These are phyloP conservation scores for Anoplolepis gracilipes DNA, from an alignment of 1,140 invertebrate genomes.

Conservation along the genomic window DNA sequence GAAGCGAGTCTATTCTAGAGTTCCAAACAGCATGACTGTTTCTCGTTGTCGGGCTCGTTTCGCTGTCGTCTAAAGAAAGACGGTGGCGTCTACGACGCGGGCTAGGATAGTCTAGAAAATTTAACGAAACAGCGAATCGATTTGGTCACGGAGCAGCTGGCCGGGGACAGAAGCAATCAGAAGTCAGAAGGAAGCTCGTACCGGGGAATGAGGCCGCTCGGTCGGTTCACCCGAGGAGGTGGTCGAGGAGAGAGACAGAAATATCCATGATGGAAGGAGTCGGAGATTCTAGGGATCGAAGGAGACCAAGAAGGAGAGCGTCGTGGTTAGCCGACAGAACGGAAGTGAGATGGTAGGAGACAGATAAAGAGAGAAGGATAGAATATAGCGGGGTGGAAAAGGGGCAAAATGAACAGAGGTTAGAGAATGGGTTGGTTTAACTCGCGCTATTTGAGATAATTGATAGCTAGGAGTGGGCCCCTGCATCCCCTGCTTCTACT, in stretches of 20 bases:
- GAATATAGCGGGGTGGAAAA: not conserved
- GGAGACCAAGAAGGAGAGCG: constrained; percentile 43
- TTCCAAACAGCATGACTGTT: constrained; percentile 34
- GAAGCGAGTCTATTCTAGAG: not conserved
- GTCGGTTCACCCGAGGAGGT: constrained; percentile 21
- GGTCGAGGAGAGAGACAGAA: constrained; percentile 12
- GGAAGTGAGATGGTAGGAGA: constrained; percentile 6
- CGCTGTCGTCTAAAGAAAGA: constrained; percentile 36
- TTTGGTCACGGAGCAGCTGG: constrained; percentile 79
- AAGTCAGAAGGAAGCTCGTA: constrained; percentile 75
- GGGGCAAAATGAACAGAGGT: constrained; percentile 60
- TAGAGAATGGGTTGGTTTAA: constrained; percentile 79
- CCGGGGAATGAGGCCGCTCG: constrained; percentile 60
- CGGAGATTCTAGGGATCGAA: constrained; percentile 14
- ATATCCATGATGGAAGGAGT: constrained; percentile 43
- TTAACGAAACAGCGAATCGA: constrained; percentile 78
- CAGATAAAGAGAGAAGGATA: not conserved
- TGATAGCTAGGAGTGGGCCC: constrained; percentile 76
- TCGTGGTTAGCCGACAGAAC: not conserved
- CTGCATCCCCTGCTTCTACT: constrained; percentile 58
- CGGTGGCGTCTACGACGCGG: constrained; percentile 43
- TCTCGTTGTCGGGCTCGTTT: constrained; percentile 62
- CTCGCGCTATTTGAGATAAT: constrained; percentile 81
- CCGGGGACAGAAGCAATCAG: constrained; percentile 80
- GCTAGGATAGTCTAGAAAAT: constrained; percentile 70